Conservation (phyloP, 64 coral and sea anemone genomes). For the Acropora tenuis region DNA sequence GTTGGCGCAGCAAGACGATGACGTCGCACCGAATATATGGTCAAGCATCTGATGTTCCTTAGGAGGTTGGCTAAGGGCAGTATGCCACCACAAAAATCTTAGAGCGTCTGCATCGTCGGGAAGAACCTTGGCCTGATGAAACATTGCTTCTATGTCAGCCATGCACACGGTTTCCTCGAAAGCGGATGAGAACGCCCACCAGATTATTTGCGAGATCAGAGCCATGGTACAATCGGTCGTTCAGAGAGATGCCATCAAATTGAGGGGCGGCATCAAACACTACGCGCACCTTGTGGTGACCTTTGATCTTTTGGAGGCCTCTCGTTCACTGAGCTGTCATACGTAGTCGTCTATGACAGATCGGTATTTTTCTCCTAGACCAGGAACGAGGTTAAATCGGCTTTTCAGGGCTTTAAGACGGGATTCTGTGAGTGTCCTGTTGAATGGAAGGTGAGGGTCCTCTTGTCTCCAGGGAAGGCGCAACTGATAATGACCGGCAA, state of each 20-base stretch:
- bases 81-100: slow-evolving; percentile 53
- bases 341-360: slow-evolving; percentile 8
- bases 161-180: slow-evolving; percentile 1
- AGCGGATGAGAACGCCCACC: neutral
- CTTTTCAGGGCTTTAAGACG: neutral
- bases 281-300: slow-evolving; percentile 45
- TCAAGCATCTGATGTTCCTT: slow-evolving; percentile 47
- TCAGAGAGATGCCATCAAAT: slow-evolving; percentile 5
- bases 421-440: neutral
- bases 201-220: slow-evolving; percentile 12
- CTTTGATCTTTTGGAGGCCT: neutral
- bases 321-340: neutral
- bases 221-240: slow-evolving; percentile 19
- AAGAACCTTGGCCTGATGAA: slow-evolving; percentile 47
- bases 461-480: slow-evolving; percentile 30
- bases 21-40: slow-evolving; percentile 15
- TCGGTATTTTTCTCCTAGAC: slow-evolving; percentile 6
- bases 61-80: neutral
- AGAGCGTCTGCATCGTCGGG: slow-evolving; percentile 8
- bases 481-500: slow-evolving; percentile 16
- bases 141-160: slow-evolving; percentile 40
- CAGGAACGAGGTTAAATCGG: neutral
- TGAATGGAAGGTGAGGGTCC: neutral
- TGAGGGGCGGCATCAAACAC: slow-evolving; percentile 57
- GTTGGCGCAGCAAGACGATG: slow-evolving; percentile 11